Evolutionary conservation across 2,113 vertebrate species (phyloP).

Genomic region (Lophotis ruficrista): DNA sequence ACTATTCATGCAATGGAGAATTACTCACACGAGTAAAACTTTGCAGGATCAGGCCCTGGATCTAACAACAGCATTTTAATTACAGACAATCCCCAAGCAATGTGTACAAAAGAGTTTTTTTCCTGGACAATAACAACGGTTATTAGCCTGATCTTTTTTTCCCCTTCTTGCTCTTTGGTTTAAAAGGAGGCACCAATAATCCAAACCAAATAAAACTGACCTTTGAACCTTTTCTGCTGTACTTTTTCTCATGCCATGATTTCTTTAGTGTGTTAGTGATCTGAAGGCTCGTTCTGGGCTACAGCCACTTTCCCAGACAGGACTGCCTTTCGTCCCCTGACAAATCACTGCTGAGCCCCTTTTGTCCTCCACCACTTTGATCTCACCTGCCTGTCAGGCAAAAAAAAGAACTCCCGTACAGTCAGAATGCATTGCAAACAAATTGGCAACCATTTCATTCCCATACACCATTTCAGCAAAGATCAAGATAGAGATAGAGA

Average conservation of each 20-base stretch:
- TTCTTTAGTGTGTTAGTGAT: constrained; percentile 89
- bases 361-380: constrained; percentile 91
- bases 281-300: constrained; percentile 86
- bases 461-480: constrained; percentile 74
- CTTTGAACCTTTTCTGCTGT: constrained; percentile 95
- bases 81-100: constrained; percentile 80
- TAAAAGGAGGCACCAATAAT: constrained; percentile 90
- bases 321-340: constrained; percentile 91
- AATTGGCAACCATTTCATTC: constrained; percentile 88
- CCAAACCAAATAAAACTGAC: constrained; percentile 93
- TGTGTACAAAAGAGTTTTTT: constrained; percentile 82
- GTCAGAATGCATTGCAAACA: constrained; percentile 90
- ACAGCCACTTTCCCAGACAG: constrained; percentile 85
- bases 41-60: constrained; percentile 65
- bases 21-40: constrained; percentile 63
- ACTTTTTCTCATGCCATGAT: constrained; percentile 93
- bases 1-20: constrained; percentile 60
- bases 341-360: constrained; percentile 93
- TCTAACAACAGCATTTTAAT: constrained; percentile 83
- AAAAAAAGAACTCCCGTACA: constrained; percentile 86
- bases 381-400: constrained; percentile 95
- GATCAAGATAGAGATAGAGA: constrained; percentile 63
- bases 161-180: constrained; percentile 72
- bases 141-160: constrained; percentile 86
- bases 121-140: constrained; percentile 82